A percentile compares a stretch with the other conserved stretches of the same genome.
These are phyloP conservation scores for Saturnia pavonia DNA, from an alignment of 2,888 invertebrate species.

Conservation along the genomic window DNA sequence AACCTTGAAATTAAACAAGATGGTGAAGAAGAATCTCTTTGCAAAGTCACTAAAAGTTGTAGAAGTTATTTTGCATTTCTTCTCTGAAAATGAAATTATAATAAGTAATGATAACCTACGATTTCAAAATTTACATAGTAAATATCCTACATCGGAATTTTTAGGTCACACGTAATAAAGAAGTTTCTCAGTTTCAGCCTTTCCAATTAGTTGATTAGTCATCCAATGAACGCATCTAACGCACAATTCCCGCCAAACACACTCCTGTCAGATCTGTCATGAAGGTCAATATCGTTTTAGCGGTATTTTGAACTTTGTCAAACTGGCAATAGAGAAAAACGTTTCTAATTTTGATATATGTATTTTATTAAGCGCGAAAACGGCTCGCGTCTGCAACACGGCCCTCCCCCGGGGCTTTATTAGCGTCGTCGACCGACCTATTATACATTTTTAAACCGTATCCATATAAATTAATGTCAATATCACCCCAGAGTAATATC, in stretches of 20 bases:
- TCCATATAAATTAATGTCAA: slow-evolving; percentile 82
- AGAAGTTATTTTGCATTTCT: not conserved
- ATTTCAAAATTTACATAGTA: not conserved
- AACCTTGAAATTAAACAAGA: no score
- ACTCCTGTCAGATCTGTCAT: slow-evolving; percentile 22
- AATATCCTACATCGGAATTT: not conserved
- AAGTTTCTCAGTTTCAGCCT: slow-evolving; percentile 42
- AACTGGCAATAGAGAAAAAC: slow-evolving; percentile 27
- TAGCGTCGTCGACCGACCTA: slow-evolving; percentile 71
- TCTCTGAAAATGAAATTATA: not conserved
- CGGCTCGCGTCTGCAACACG: slow-evolving; percentile 40
- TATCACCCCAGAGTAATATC: slow-evolving; percentile 79
- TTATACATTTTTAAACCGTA: slow-evolving; percentile 82
- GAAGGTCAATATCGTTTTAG: slow-evolving; percentile 26
- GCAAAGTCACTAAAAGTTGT: not conserved
- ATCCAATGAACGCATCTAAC: slow-evolving; percentile 39
- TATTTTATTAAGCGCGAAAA: slow-evolving; percentile 56
- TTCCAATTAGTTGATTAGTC: slow-evolving; percentile 63
- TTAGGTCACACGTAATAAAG: slow-evolving; percentile 27
- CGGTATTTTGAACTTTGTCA: slow-evolving; percentile 27
- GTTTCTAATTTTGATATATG: slow-evolving; percentile 35
- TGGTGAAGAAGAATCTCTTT: no score
- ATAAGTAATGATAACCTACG: not conserved
- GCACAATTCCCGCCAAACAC: slow-evolving; percentile 31
- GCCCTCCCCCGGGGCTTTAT: slow-evolving; percentile 70